Conservation (phyloP, 2,113 vertebrate genomes). For the Ondatra zibethicus region DNA sequence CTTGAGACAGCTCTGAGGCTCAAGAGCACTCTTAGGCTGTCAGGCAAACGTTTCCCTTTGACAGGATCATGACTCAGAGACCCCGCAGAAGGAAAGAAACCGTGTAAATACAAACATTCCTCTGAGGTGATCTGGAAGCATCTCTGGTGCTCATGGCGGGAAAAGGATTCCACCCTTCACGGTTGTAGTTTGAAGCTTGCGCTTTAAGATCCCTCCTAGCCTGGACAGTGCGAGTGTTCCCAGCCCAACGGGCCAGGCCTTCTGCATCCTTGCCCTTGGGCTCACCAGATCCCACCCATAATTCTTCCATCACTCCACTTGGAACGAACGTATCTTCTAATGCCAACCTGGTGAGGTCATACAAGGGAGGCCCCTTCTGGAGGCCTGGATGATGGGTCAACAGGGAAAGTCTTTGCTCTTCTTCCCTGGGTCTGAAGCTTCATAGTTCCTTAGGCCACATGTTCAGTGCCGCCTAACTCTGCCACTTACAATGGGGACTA, state of each 20-base stretch:
- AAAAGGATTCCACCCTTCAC: neutral
- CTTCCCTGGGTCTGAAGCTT: neutral
- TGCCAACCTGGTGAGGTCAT: neutral
- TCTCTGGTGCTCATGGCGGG: neutral
- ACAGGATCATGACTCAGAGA: neutral
- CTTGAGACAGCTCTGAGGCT: neutral
- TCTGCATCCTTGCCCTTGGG: accelerated
- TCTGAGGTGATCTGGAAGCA: neutral
- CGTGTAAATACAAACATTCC: neutral
- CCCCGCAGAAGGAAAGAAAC: neutral
- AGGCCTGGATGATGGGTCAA: neutral
- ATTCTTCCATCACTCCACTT: neutral
- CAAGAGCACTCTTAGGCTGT: neutral
- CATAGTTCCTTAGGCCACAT: neutral
- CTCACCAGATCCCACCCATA: neutral
- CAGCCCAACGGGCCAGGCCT: accelerated
- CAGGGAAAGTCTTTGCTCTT: neutral
- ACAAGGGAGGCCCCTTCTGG: neutral
- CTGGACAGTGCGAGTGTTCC: neutral
- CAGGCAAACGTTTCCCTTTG: neutral
- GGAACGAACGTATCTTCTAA: neutral
- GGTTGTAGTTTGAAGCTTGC: neutral
- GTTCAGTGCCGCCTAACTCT: neutral
- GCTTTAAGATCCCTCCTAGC: neutral
- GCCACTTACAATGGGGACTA: no score